phyloP scores from a whole-genome alignment of 2,797 vertebrate genomes.

The Coendou prehensilis region DNA sequence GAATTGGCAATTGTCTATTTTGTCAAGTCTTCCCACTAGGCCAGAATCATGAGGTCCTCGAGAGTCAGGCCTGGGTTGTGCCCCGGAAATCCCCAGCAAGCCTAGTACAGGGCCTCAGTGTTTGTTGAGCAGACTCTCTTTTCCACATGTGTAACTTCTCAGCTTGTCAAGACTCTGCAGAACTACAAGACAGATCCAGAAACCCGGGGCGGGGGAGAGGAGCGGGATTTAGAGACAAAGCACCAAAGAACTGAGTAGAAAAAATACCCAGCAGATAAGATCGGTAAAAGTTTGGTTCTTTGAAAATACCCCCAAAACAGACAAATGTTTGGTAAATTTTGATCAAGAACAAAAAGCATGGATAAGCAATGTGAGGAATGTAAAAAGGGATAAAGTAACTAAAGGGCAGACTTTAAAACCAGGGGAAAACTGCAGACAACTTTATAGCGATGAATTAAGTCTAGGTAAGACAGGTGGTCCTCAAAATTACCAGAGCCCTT shows the following conservation, averaged over 20 bases:
- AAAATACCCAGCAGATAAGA: slow-evolving; percentile 38
- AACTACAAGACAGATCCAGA: slow-evolving; percentile 33
- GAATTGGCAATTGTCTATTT: slow-evolving; percentile 79
- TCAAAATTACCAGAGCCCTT: slow-evolving; percentile 30
- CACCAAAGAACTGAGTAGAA: slow-evolving; percentile 6
- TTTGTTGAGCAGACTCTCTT: slow-evolving; percentile 69
- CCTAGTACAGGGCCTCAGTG: neutral
- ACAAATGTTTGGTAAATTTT: slow-evolving; percentile 62
- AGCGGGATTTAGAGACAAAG: slow-evolving; percentile 33
- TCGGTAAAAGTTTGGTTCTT: slow-evolving; percentile 35
- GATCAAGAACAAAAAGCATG: slow-evolving; percentile 35
- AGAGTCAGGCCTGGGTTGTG: slow-evolving; percentile 56
- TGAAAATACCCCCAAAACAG: slow-evolving; percentile 63
- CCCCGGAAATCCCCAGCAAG: slow-evolving; percentile 63
- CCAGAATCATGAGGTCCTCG: slow-evolving; percentile 51
- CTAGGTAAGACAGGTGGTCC: neutral
- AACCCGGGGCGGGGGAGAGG: slow-evolving; percentile 29
- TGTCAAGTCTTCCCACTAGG: slow-evolving; percentile 75
- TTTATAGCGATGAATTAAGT: slow-evolving; percentile 39
- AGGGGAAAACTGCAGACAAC: slow-evolving; percentile 33
- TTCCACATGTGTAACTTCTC: slow-evolving; percentile 20
- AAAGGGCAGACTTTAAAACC: neutral
- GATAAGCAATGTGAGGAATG: neutral
- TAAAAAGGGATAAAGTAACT: neutral
- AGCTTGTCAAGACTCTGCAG: slow-evolving; percentile 35